Percentiles rank a stretch among this genome's conserved stretches.
These are phyloP conservation scores for Hyposmocoma kahamanoa DNA, from an alignment of 1,140 invertebrate genomes.

Conservation along the genomic window DNA sequence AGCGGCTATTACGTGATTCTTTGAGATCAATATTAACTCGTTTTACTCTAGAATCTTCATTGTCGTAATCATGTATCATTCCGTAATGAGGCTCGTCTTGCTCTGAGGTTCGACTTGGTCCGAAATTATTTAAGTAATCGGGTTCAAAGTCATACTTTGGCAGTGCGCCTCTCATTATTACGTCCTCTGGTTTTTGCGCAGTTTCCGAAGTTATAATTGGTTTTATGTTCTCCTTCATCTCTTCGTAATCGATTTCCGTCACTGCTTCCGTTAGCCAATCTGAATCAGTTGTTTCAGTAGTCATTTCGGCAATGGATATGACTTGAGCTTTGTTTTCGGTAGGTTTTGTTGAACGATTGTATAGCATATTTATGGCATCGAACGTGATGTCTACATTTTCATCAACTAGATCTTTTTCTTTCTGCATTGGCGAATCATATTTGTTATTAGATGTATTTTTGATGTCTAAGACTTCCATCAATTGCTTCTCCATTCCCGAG, in stretches of 20 bases:
- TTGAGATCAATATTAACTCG: slow-evolving; percentile 60
- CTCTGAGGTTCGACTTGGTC: slow-evolving; percentile 38
- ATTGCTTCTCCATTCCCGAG: no score
- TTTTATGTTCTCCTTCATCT: slow-evolving; percentile 38
- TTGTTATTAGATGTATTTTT: no score
- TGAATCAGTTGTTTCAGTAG: slow-evolving; percentile 35
- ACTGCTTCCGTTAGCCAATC: slow-evolving; percentile 53
- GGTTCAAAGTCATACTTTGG: slow-evolving; percentile 57
- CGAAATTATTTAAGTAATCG: slow-evolving; percentile 55
- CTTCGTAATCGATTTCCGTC: slow-evolving; percentile 46
- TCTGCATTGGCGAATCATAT: no score
- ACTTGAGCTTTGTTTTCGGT: slow-evolving; percentile 19
- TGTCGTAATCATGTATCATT: slow-evolving; percentile 55
- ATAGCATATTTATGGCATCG: slow-evolving; percentile 43
- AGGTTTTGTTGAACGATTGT: slow-evolving; percentile 50
- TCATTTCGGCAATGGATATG: slow-evolving; percentile 3
- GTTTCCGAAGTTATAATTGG: slow-evolving; percentile 34
- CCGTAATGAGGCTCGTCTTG: slow-evolving; percentile 43
- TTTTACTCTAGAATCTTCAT: slow-evolving; percentile 45
- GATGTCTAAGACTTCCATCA: no score
- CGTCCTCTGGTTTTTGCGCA: slow-evolving; percentile 35
- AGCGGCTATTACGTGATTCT: no score
- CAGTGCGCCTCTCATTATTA: slow-evolving; percentile 36
- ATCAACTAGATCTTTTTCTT: slow-evolving; percentile 4
- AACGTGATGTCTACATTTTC: slow-evolving; percentile 42